Base-by-base conservation (phyloP, 2,113 vertebrate genomes). In the Holacanthus passer region DNA sequence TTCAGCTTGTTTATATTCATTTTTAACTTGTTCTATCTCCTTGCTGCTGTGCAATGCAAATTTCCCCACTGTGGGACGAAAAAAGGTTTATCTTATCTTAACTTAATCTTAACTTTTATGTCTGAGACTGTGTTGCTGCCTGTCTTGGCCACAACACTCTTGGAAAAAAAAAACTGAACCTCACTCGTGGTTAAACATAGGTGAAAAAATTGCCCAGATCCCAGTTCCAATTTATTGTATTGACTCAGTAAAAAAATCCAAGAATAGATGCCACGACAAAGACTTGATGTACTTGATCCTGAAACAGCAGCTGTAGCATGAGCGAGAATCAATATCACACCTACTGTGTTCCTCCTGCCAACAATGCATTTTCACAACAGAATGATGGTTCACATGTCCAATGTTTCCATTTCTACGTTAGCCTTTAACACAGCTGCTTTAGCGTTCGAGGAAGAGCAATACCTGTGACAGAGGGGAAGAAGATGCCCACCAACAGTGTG, bases 381-480 rank as follows among this genome's bases (percentile, higher is more conserved):
- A 20, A 20, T 12, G 35, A 37, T 37, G 35, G 35, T 37, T 37
- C 7, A 37, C 35, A 37, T 37, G 35, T 37, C 35, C 7, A 4
- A 41, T 41, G 39, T 24, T 50, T 19, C 24, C 24, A 14, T 32
- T 19, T 29, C 8, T 41, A 11, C 13, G 4, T 7, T 20, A 29
- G 6, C 14, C 17, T 35, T 37, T 27, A 27, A 29, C 7, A 43
- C 22, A 14, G 35, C 47, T 55, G 17, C 17, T 43, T 29, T 10
- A 17, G 48, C n/a, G 4, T 20, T 52, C 0, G 4, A 29, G 16
- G 3, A 43, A n/a, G 56, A 2, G 31, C 16, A 7, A 70, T 92
- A 97, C 97, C 97, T 89, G 97, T 97, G 85, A 98, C 97, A 0
- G 97, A 98, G 5, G 97, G 97, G 89, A 98, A 98, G 94, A 98